A percentile compares a stretch with the other conserved stretches of the same genome.
phyloP scores from a whole-genome alignment of 2,888 invertebrate species.

The Miltochrista miniata region DNA sequence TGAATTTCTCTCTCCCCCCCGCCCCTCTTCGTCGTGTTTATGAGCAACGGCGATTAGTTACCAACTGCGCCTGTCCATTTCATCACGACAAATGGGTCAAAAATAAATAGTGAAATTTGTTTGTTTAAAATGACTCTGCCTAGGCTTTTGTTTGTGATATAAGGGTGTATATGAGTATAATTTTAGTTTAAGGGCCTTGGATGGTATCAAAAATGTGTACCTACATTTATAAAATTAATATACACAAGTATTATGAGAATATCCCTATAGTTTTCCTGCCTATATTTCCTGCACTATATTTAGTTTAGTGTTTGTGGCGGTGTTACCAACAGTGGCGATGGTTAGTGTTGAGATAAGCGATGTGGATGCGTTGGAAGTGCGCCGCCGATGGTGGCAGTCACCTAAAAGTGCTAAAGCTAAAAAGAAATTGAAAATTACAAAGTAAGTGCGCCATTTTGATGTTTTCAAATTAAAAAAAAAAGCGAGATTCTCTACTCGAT shows the following conservation, averaged over 20 bases:
- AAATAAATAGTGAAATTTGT: too few species aligned
- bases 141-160: too few species aligned
- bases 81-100: too few species aligned
- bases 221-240: neutral
- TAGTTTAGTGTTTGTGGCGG: constrained; percentile 15
- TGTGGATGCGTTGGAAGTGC: constrained; percentile 56
- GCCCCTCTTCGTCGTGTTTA: too few species aligned
- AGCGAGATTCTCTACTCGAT: too few species aligned
- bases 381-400: constrained; percentile 69
- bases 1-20: too few species aligned
- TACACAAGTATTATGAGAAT: neutral
- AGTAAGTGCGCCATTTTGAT: constrained; percentile 39
- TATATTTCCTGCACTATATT: constrained; percentile 21
- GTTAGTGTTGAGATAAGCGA: constrained; percentile 56
- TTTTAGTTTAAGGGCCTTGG: too few species aligned
- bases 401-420: constrained; percentile 54
- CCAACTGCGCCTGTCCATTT: too few species aligned
- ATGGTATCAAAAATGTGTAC: neutral
- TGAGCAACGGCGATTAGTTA: too few species aligned
- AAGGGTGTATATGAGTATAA: too few species aligned
- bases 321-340: constrained; percentile 28
- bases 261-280: constrained; percentile 25
- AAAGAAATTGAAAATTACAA: constrained; percentile 44
- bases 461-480: too few species aligned
- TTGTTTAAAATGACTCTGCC: too few species aligned